phyloP scores from a whole-genome alignment of 2,888 invertebrate species.

The Thelaira solivaga region DNA sequence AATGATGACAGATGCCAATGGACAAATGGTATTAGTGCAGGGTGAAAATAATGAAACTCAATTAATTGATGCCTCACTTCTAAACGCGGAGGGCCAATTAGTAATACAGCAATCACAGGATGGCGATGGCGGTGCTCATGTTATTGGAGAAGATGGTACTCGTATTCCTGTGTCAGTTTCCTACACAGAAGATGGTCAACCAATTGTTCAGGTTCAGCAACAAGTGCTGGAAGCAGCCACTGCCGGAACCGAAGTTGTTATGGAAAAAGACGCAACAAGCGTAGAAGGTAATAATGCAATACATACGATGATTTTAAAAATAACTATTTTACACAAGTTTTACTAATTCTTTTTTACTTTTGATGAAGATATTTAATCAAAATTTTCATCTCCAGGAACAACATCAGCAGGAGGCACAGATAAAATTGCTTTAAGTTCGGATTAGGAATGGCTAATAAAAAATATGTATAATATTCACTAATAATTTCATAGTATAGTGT shows the following conservation, averaged over 20 bases:
- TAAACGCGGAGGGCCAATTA: slow-evolving; percentile 77
- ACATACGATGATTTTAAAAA: no score
- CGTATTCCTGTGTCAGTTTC: slow-evolving; percentile 77
- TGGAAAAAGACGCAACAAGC: slow-evolving; percentile 64
- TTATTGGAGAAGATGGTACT: slow-evolving; percentile 77
- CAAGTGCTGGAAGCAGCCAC: slow-evolving; percentile 67
- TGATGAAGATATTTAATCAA: slow-evolving; percentile 71
- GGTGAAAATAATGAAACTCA: slow-evolving; percentile 77
- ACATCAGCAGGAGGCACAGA: slow-evolving; percentile 36
- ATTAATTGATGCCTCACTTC: slow-evolving; percentile 76
- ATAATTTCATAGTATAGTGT: slow-evolving; percentile 23
- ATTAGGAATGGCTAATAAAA: slow-evolving; percentile 58
- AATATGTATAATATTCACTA: slow-evolving; percentile 22
- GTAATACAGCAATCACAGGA: slow-evolving; percentile 77
- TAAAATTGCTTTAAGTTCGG: slow-evolving; percentile 47
- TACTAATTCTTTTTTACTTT: slow-evolving; percentile 72
- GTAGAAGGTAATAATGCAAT: slow-evolving; percentile 65
- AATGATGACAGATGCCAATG: slow-evolving; percentile 77
- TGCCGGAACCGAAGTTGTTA: slow-evolving; percentile 67
- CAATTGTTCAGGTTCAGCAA: slow-evolving; percentile 75
- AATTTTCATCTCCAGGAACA: slow-evolving; percentile 42
- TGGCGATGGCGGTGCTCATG: slow-evolving; percentile 74
- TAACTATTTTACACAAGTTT: no score
- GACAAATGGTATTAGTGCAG: slow-evolving; percentile 77
- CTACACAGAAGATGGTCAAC: slow-evolving; percentile 75